These are phyloP conservation scores for Therioaphis trifolii DNA, from an alignment of 2,888 invertebrate species.

Conservation along the genomic window DNA sequence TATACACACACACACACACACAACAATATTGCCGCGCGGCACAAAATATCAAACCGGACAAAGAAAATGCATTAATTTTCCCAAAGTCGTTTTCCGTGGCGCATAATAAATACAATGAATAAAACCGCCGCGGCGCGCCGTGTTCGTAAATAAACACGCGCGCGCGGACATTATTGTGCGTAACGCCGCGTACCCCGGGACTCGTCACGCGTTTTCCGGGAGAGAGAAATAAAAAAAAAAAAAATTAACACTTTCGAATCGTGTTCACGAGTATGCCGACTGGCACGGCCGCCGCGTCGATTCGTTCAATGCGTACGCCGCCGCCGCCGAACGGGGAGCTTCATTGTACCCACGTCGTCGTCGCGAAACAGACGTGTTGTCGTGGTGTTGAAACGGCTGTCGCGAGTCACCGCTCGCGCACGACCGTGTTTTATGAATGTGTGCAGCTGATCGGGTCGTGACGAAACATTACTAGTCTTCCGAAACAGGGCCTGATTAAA, in stretches of 20 bases:
- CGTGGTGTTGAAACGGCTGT: no score
- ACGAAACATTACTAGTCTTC: no score
- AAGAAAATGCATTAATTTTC: slow-evolving; percentile 60
- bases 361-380: no score
- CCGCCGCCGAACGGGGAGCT: no score
- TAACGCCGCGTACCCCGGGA: background rate
- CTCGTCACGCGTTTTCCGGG: background rate
- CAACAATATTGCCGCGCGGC: slow-evolving; percentile 41
- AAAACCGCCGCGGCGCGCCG: slow-evolving; percentile 12
- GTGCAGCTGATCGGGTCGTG: no score
- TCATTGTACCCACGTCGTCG: no score
- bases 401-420: no score
- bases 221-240: no score
- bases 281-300: background rate
- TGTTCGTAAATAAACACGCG: slow-evolving; percentile 42
- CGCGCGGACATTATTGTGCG: slow-evolving; percentile 24
- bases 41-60: slow-evolving; percentile 59
- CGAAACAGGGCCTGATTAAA: no score
- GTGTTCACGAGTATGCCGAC: background rate
- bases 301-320: background rate
- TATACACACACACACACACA: background rate
- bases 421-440: no score
- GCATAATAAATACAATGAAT: background rate
- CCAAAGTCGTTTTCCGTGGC: slow-evolving; percentile 37
- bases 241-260: no score